Evolutionary conservation across 2,113 vertebrate genomes (phyloP), one percentile per base, ranked within the genome.

Genomic region (Anguilla japonica): DNA sequence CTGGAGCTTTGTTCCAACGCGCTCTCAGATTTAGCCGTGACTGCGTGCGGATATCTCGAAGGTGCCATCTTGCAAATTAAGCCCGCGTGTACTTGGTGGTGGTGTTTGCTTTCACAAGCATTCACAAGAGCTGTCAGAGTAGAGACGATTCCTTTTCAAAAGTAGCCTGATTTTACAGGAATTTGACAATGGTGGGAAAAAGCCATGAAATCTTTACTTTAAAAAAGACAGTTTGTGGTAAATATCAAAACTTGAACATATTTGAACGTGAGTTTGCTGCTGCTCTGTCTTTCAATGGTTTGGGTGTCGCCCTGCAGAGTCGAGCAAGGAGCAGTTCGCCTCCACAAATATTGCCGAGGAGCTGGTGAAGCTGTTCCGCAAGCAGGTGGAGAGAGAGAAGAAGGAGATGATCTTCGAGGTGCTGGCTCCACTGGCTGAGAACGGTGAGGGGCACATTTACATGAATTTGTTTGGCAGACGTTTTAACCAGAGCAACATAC

Each of bases 351-450:
- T 99, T 40, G 98, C 98, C 0, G 97, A 98, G 92, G 98, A 99
- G 91, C 95, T 99, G 91, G 98, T 99, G 88, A 97, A 95, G 86
- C 96, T 99, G 6, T 99, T 99, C 94, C 97, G 97, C 93, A 99
- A 97, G 92, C 98, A 99, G 94, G 93, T 94, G 16, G 98, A 99
- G 86, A 97, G 99, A 82, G 98, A 99, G 92, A 99, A 98, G 94
- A 99, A 97, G 91, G 98, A 99, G 90, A 99, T 99, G 97, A 97
- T 99, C 89, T 99, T 99, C 91, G 98, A 99, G 95, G 98, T 99
- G 91, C 93, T 99, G 93, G 98, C 98, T 93, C 98, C 98, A 2
- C 91, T 99, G 16, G 98, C 98, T 93, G 98, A 99, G 94, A 99
- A 99, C 29, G 98, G 98, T 99, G 93, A 96, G 95, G 79, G 8